Evolutionary conservation across 2,113 vertebrate species (phyloP), one percentile per base, ranked within the genome.

Genomic region (Amblyopsis rosae): DNA sequence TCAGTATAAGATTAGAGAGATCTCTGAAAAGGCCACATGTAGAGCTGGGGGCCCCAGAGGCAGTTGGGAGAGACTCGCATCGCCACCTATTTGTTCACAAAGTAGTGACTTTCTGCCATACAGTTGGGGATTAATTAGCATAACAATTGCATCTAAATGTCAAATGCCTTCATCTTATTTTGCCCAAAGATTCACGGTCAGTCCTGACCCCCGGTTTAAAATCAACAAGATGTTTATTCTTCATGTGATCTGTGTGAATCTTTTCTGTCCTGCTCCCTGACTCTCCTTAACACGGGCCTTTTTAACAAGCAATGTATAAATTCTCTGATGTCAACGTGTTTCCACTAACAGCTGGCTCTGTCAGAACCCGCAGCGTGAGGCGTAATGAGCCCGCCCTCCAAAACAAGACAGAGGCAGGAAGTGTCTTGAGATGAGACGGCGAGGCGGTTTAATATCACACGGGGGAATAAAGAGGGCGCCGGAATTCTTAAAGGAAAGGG

Each of bases 261-360:
- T 53, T 59, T 76, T 56, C 9, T 50, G 16, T 48, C 4, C 33
- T 48, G 0, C 57, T 60, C 49, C 66, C 47, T 58, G 67, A 35
- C 72, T 53, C 16, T 19, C 64, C 48, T 75, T 60, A 47, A 75
- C 71, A 13, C 7, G 35, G 4, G 35, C 35, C 35, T 41, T 41
- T 26, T 41, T 50, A 50, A 65, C 59, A 54, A 55, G 47, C 75
- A 56, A 71, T 70, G 59, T 72, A 70, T 61, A 81, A 67, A 11
- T 72, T 78, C 76, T 64, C 78, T 65, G 56, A 68, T 72, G 69
- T 81, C 65, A 57, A 67, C 58, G 65, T 73, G 59, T 69, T 72
- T 75, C 26, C 53, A 49, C 48, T 13, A 51, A 26, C 12, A 17
- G 63, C 26, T 12, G 26, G 26, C n/a, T 66, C 41, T 48, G 66